Evolutionary conservation across 2,888 invertebrate genomes (phyloP).

Genomic region (Drosophila infuscata): DNA sequence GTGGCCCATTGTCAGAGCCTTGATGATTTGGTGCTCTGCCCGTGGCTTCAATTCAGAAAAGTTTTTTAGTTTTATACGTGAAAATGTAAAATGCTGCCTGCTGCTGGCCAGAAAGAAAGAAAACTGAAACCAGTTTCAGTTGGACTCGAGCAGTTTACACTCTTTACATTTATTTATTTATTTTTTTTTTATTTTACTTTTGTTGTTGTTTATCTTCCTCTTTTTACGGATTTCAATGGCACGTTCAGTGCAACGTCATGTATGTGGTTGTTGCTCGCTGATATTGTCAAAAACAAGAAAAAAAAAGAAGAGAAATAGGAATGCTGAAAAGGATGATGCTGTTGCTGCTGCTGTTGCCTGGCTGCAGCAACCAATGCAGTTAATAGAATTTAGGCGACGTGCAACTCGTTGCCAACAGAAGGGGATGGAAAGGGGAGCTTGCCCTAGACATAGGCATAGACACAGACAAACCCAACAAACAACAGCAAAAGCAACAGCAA

Average conservation of each 20-base stretch:
- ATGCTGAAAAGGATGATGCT: constrained; percentile 67
- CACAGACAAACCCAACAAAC: constrained; percentile 22
- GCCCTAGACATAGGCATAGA: constrained; percentile 42
- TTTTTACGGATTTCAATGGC: constrained; percentile 73
- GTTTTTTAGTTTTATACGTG: constrained; percentile 67
- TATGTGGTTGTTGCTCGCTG: constrained; percentile 35
- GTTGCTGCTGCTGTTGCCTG: constrained; percentile 10
- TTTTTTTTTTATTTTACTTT: constrained; percentile 15
- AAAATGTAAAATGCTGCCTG: constrained; percentile 65
- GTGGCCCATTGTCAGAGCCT: constrained; percentile 35
- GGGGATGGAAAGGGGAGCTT: neutral
- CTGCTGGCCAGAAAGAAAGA: constrained; percentile 51
- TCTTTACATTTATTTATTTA: constrained; percentile 53
- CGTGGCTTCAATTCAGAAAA: constrained; percentile 58
- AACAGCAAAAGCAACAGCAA: constrained; percentile 12
- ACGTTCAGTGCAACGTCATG: constrained; percentile 63
- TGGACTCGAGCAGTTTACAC: constrained; percentile 46
- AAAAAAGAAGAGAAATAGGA: constrained; percentile 49
- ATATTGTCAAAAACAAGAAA: constrained; percentile 43
- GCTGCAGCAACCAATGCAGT: constrained; percentile 31
- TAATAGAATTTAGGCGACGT: constrained; percentile 59
- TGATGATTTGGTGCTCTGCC: constrained; percentile 1
- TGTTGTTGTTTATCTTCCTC: constrained; percentile 25
- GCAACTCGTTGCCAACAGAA: constrained; percentile 15
- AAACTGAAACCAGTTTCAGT: constrained; percentile 71